Conservation (phyloP, 2,113 vertebrate species). For the Pituophis catenifer region DNA sequence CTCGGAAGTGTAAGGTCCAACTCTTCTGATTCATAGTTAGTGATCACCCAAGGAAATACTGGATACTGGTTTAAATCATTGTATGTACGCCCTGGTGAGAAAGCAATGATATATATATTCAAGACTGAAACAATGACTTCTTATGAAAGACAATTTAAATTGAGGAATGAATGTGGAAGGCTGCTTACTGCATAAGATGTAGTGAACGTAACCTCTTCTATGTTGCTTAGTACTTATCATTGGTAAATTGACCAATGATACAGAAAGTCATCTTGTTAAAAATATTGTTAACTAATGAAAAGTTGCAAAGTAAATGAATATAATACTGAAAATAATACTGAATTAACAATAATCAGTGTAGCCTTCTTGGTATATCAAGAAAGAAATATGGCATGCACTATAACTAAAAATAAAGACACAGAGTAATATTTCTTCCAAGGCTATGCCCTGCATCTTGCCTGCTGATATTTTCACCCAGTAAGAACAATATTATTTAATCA, state of each 20-base stretch:
- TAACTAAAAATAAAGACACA: not conserved
- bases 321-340: not conserved
- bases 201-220: not conserved
- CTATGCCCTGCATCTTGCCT: not conserved
- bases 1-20: constrained; percentile 95
- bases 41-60: constrained; percentile 98
- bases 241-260: not conserved
- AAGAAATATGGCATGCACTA: not conserved
- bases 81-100: constrained; percentile 83
- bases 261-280: not conserved
- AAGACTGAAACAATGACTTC: not conserved
- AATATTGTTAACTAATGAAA: not conserved
- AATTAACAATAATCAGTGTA: not conserved
- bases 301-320: not conserved
- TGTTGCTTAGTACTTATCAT: not conserved
- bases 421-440: not conserved
- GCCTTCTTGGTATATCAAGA: not conserved
- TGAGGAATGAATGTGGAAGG: not conserved
- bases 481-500: not conserved
- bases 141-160: not conserved
- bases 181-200: not conserved
- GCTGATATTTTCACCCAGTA: not conserved
- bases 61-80: constrained; percentile 98
- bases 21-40: constrained; percentile 94
- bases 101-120: not conserved